Percentiles rank a stretch among this genome's conserved stretches.
Conservation (phyloP, 2,113 vertebrate genomes). For the Gobiocypris rarus region DNA sequence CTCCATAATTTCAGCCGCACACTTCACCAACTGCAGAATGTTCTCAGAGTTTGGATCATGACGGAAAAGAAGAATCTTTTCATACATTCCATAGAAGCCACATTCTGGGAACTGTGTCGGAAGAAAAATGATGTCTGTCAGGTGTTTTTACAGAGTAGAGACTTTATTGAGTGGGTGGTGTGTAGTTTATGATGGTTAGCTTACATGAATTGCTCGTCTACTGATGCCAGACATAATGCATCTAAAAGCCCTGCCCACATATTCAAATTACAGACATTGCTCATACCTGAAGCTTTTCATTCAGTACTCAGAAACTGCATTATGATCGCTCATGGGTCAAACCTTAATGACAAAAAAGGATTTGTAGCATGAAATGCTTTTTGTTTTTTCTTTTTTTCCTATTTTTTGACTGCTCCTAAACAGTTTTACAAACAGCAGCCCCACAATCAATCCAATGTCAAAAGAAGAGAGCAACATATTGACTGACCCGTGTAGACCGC, state of each 20-base stretch:
- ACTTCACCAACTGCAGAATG: slow-evolving; percentile 87
- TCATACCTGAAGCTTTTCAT: slow-evolving; percentile 20
- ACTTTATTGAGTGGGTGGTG: neutral
- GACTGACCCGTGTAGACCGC: slow-evolving; percentile 58
- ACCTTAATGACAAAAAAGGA: slow-evolving; percentile 8
- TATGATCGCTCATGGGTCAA: neutral
- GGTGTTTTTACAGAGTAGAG: neutral
- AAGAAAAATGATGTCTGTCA: slow-evolving; percentile 45
- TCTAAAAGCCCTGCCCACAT: slow-evolving; percentile 31
- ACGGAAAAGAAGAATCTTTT: slow-evolving; percentile 92
- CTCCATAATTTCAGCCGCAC: slow-evolving; percentile 86
- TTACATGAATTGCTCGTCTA: neutral
- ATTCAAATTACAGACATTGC: slow-evolving; percentile 18
- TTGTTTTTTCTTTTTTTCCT: neutral
- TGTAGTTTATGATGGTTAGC: slow-evolving; percentile 18
- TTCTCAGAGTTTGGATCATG: slow-evolving; percentile 87
- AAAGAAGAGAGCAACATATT: slow-evolving; percentile 65
- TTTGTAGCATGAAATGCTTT: neutral
- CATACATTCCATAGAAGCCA: slow-evolving; percentile 90
- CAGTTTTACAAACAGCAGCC: slow-evolving; percentile 55
- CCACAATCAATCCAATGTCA: slow-evolving; percentile 60
- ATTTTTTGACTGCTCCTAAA: slow-evolving; percentile 53
- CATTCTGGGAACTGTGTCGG: slow-evolving; percentile 86
- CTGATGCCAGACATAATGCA: slow-evolving; percentile 17
- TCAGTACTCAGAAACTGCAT: slow-evolving; percentile 4